phyloP scores from a whole-genome alignment of 2,113 vertebrate species.

The Callaeas wilsoni region DNA sequence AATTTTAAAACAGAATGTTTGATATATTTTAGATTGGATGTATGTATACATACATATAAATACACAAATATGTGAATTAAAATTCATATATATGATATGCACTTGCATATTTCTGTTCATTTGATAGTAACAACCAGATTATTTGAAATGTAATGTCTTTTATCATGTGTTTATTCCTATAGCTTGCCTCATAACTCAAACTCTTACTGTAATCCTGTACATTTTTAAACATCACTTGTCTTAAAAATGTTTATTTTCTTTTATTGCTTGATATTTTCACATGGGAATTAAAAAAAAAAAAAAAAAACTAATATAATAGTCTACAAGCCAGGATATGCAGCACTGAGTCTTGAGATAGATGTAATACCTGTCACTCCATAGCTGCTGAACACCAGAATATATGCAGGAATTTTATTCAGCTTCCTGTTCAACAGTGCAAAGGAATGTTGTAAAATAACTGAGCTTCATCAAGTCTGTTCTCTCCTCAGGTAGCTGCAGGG shows the following conservation, averaged over 20 bases:
- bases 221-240: neutral
- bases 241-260: neutral
- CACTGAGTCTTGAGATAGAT: neutral
- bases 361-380: neutral
- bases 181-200: neutral
- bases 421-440: neutral
- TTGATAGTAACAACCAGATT: neutral
- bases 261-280: neutral
- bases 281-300: neutral
- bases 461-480: neutral
- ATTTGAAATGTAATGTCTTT: neutral
- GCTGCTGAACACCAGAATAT: neutral
- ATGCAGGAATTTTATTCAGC: neutral
- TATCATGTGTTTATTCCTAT: neutral
- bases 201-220: neutral
- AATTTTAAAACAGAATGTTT: neutral
- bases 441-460: neutral
- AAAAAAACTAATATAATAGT: neutral
- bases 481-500: neutral
- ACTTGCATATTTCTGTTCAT: neutral
- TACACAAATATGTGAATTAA: neutral
- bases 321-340: neutral
- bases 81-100: neutral
- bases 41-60: neutral
- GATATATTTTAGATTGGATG: neutral